Base-by-base conservation (phyloP, 2,888 invertebrate species). In the Neria commutata region DNA sequence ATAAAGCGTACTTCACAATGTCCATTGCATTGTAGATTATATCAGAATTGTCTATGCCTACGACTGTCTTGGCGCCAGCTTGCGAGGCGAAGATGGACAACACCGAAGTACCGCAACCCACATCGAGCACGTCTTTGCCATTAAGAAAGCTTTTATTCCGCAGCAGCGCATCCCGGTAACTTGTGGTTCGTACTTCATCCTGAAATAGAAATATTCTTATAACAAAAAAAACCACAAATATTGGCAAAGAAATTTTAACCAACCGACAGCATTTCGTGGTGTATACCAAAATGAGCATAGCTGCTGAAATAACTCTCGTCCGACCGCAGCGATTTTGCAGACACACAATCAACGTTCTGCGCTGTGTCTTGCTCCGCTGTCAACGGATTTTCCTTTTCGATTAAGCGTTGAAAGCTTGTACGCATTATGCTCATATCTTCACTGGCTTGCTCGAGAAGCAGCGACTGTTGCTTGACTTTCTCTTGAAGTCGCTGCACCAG, bases 41-140 rank as follows among this genome's bases (percentile, higher is more conserved):
- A 71, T 95, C 94, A 0, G 98, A 98, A 80, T 95, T 95, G 80
- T 99, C 99, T 66, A 99, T 88, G 68, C 95, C 98, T 76, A 92
- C 90, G 4, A 99, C 94, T 82, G 86, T 88, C 60, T 87, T 85
- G 42, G 98, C 98, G 24, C 97, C 98, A 21, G 97, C 95, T 75
- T 92, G 89, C 11, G 96, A 97, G 65, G 95, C 92, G 85, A 99
- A 99, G 94, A 99, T 96, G 14, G 97, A 97, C 23, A 99, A 84
- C 68, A 99, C 98, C 25, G 96, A 95, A 1, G 98, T 98, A 23
- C 99, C 99, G 82, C 98, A 98, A 33, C 99, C 99, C 56, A 99
- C 89, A 84, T 99, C 99, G 60, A 99, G 83, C 19, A 99, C 94
- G 0, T 65, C 61, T 54, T 95, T 95, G 40, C 87, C 89, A 70